phyloP scores from a whole-genome alignment of 1,140 invertebrate species.

The Druon quercuslanigerum region DNA sequence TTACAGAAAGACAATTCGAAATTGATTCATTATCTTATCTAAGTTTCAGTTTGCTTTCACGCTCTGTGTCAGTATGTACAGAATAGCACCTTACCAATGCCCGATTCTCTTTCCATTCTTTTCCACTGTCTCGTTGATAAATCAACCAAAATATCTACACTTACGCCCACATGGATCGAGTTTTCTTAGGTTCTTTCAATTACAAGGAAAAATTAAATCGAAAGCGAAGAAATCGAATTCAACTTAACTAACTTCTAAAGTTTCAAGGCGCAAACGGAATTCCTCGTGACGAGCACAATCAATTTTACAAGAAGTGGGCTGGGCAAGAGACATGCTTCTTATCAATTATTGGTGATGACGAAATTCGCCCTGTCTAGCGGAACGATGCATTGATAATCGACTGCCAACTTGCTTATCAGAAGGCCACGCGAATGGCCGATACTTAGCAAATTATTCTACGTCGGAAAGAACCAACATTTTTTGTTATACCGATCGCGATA shows the following conservation, averaged over 20 bases:
- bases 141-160: background rate
- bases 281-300: conserved; percentile 19
- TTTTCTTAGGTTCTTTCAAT: conserved; percentile 33
- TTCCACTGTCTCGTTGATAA: conserved; percentile 11
- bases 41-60: conserved; percentile 5
- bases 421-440: background rate
- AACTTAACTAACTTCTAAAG: conserved; percentile 22
- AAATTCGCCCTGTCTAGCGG: background rate
- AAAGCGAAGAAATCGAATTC: conserved; percentile 10
- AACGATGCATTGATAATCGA: background rate
- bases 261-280: conserved; percentile 10
- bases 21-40: conserved; percentile 20
- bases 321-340: conserved; percentile 15
- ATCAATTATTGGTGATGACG: conserved; percentile 18
- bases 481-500: no score
- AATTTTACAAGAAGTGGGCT: conserved; percentile 17
- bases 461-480: no score
- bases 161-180: conserved; percentile 23
- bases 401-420: background rate
- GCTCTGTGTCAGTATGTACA: conserved; percentile 52
- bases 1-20: conserved; percentile 34
- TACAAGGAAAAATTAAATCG: conserved; percentile 32
- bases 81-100: conserved; percentile 49
- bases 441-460: background rate
- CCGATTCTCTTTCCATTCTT: conserved; percentile 11